Evolutionary conservation across 2,888 invertebrate genomes (phyloP).

Genomic region (Plemyria rubiginata): DNA sequence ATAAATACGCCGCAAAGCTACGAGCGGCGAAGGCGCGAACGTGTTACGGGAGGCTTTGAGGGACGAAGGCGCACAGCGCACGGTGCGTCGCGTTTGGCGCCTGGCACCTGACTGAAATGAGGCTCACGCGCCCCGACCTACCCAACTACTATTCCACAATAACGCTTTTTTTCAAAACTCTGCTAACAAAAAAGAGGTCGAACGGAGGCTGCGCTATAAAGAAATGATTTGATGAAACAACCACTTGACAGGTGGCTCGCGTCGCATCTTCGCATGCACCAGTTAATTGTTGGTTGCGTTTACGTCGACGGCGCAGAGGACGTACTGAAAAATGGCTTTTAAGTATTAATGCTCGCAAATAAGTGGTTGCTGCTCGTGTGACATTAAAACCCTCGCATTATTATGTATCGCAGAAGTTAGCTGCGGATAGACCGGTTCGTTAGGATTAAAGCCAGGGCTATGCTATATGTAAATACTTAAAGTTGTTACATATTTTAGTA

Average conservation of each 20-base stretch:
- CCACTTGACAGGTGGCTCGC: slow-evolving; percentile 82
- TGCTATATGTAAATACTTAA: slow-evolving; percentile 26
- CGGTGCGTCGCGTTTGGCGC: slow-evolving; percentile 77
- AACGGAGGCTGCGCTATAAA: slow-evolving; percentile 78
- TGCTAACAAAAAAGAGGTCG: slow-evolving; percentile 73
- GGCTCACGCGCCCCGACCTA: slow-evolving; percentile 82
- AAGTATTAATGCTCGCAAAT: slow-evolving; percentile 79
- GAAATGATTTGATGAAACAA: slow-evolving; percentile 83
- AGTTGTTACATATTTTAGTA: slow-evolving; percentile 26
- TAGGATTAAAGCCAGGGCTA: slow-evolving; percentile 33
- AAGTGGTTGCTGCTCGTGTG: slow-evolving; percentile 70
- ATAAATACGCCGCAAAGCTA: slow-evolving; percentile 35
- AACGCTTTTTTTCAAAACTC: slow-evolving; percentile 77
- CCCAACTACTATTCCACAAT: slow-evolving; percentile 74
- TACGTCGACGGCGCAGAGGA: slow-evolving; percentile 64
- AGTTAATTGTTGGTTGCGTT: slow-evolving; percentile 76
- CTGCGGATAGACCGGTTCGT: slow-evolving; percentile 53
- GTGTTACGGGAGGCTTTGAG: slow-evolving; percentile 60
- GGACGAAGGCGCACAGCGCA: slow-evolving; percentile 53
- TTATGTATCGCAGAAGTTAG: slow-evolving; percentile 60
- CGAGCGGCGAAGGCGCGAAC: slow-evolving; percentile 44
- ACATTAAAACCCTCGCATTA: slow-evolving; percentile 66
- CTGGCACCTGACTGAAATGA: slow-evolving; percentile 80
- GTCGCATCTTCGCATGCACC: slow-evolving; percentile 70
- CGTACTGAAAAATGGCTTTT: slow-evolving; percentile 77